Percentiles rank a stretch among this genome's conserved stretches.
Evolutionary conservation across 2,888 invertebrate genomes (phyloP).

Genomic region (Stenoptilia bipunctidactyla): DNA sequence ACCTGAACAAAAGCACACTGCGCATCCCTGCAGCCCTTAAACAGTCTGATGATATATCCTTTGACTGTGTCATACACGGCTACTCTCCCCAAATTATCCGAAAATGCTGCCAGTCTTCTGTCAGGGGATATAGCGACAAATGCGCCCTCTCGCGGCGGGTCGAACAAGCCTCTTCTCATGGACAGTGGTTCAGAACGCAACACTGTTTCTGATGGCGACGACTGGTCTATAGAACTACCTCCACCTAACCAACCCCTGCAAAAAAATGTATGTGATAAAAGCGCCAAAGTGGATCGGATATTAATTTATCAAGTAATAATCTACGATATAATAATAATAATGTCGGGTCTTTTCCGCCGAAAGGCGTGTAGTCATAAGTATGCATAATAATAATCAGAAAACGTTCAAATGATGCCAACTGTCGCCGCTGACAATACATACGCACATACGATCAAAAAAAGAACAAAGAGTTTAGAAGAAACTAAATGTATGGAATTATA

Average conservation of each 20-base stretch:
- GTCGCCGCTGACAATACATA: too few relatives aligned
- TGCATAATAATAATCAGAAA: too few relatives aligned
- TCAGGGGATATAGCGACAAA: slow-evolving; percentile 82
- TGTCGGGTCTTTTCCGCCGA: too few relatives aligned
- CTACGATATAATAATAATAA: too few relatives aligned
- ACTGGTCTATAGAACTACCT: slow-evolving; percentile 33
- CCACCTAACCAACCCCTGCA: slow-evolving; percentile 59
- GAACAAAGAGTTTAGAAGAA: too few relatives aligned
- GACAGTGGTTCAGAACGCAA: slow-evolving; percentile 80
- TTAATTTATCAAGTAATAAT: too few relatives aligned
- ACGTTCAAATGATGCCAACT: too few relatives aligned
- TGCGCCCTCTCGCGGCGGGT: slow-evolving; percentile 81
- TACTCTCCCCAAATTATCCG: slow-evolving; percentile 91
- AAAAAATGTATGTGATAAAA: too few relatives aligned
- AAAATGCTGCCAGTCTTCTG: slow-evolving; percentile 81
- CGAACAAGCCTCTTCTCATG: slow-evolving; percentile 85
- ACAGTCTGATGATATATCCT: slow-evolving; percentile 86
- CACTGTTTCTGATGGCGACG: slow-evolving; percentile 46
- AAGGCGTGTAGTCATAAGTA: too few relatives aligned
- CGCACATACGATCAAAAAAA: too few relatives aligned
- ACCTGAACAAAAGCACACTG: slow-evolving; percentile 95
- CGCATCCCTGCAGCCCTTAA: slow-evolving; percentile 97
- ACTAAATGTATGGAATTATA: too few relatives aligned
- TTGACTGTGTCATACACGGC: slow-evolving; percentile 85
- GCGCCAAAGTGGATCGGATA: too few relatives aligned